These are phyloP conservation scores for Motacilla tschutschensis DNA, from an alignment of 2,113 vertebrate genomes.

Conservation along the genomic window DNA sequence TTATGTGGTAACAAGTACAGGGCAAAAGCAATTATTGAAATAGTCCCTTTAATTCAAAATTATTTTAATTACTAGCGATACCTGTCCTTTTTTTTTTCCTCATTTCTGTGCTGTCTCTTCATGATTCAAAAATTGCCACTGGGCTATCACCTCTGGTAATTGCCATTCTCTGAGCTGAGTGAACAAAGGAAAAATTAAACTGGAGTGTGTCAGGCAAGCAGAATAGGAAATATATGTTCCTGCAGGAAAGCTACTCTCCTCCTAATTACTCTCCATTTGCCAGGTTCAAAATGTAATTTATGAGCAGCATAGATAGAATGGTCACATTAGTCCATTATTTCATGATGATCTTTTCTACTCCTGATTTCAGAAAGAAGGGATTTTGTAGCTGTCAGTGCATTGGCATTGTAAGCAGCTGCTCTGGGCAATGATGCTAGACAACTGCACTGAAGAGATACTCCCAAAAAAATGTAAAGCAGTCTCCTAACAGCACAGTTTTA, in stretches of 20 bases:
- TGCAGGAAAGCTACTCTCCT: slow-evolving; percentile 44
- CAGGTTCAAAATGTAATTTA: slow-evolving; percentile 58
- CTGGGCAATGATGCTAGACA: neutral
- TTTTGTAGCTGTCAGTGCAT: neutral
- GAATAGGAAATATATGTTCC: slow-evolving; percentile 56
- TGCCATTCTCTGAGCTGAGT: slow-evolving; percentile 30
- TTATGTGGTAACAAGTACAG: slow-evolving; percentile 45
- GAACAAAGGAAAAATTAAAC: slow-evolving; percentile 63
- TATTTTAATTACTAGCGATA: slow-evolving; percentile 71
- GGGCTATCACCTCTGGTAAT: slow-evolving; percentile 35
- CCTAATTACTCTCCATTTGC: slow-evolving; percentile 58
- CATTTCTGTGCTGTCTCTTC: slow-evolving; percentile 32
- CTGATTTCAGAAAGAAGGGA: neutral
- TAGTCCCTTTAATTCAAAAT: slow-evolving; percentile 65
- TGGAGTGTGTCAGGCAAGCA: slow-evolving; percentile 40
- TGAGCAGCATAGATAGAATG: slow-evolving; percentile 39
- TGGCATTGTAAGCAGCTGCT: neutral
- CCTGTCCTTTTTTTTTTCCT: slow-evolving; percentile 16
- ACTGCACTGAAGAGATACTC: neutral
- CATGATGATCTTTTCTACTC: slow-evolving; percentile 10
- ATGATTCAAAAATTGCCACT: slow-evolving; percentile 46
- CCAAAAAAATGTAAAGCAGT: neutral
- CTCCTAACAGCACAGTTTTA: neutral
- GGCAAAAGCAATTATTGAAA: slow-evolving; percentile 62
- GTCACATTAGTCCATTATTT: slow-evolving; percentile 45